Evolutionary conservation across 2,113 vertebrate species (phyloP), one percentile per base, ranked within the genome.

Genomic region (Sceloporus undulatus): DNA sequence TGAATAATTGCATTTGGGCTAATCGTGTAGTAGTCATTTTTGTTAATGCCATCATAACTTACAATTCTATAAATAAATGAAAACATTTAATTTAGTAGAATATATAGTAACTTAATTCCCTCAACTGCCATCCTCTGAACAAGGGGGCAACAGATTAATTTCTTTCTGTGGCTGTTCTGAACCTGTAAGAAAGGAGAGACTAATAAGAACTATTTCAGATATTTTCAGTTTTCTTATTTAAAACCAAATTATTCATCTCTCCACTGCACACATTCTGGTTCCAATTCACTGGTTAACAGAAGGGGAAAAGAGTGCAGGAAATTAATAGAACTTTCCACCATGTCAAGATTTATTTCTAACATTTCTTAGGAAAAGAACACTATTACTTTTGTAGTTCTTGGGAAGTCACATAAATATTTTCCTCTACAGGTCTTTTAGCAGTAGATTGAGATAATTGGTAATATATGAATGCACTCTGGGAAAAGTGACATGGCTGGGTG

Each of bases 11-110:
- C 97, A 6, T 89, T 82, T 19, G 89, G 62, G 84, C 96, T 97
- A 89, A 98, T 96, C 5, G 97, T 97, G 86, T 97, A 95, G 93
- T 96, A 97, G 87, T 98, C 95, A 7, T 97, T 92, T 94, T 96
- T 96, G 87, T 97, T 96, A 88, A 96, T 93, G 90, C 95, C 94
- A 38, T 97, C 91, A 82, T 95, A 97, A 27, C 73, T 91, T n/a
- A 97, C 95, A 84, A 97, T 94, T 95, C 97, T 98, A 90, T 87
- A 82, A 90, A 89, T 91, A 90, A 70, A 86, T 29, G 42, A 21
- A 82, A 78, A 77, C 71, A 77, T 38, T 34, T 21, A 16, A 21
- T 62, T 86, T 82, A 86, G 82, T 21, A 77, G 7, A 25, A 59
- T 18, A 34, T 10, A 79, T 56, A 68, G 16, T 70, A 80, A 78